These are phyloP conservation scores for Hyaena hyaena DNA, from an alignment of 2,113 vertebrate genomes.

Conservation along the genomic window DNA sequence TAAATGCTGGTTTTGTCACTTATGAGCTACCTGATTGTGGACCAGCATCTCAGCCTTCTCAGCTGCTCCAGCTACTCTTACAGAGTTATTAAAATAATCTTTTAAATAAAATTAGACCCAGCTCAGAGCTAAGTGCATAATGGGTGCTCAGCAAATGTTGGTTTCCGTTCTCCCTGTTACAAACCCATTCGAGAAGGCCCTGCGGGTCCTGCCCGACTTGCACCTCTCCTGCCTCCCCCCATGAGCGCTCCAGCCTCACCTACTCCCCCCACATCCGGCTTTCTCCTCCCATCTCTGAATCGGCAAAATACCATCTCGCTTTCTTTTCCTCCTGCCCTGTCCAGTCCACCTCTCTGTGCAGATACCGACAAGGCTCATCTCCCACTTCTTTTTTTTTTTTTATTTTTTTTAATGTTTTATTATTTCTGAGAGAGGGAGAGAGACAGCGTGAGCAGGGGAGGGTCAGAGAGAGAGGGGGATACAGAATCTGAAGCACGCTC, in stretches of 20 bases:
- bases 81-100: neutral
- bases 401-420: too few relatives aligned
- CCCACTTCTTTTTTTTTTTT: neutral
- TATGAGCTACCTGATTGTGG: neutral
- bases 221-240: too few relatives aligned
- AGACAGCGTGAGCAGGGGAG: too few relatives aligned
- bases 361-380: neutral
- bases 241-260: neutral
- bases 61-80: neutral
- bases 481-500: too few relatives aligned
- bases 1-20: too few relatives aligned
- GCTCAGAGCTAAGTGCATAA: neutral
- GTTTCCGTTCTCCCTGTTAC: neutral
- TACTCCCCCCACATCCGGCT: neutral
- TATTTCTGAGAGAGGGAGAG: too few relatives aligned
- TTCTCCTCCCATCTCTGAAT: neutral
- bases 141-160: neutral
- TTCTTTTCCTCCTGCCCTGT: neutral
- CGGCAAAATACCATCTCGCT: neutral
- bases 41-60: neutral
- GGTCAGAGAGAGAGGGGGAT: too few relatives aligned
- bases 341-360: too few relatives aligned
- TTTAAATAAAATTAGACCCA: too few relatives aligned
- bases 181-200: neutral
- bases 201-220: neutral